These are phyloP conservation scores for Andrena marginata DNA, from an alignment of 2,888 invertebrate species.

Conservation along the genomic window DNA sequence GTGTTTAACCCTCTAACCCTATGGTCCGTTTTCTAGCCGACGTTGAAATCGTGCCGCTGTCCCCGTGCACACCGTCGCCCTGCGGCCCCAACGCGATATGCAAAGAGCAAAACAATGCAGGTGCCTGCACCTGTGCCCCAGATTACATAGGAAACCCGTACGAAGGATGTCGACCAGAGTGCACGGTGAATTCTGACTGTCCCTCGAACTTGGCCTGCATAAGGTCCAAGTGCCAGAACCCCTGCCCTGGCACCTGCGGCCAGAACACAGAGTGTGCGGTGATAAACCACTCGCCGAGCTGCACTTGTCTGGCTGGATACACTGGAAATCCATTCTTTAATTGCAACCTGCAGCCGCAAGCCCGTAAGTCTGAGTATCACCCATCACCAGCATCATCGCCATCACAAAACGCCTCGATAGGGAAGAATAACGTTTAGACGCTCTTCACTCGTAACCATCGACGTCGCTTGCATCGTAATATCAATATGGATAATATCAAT, in stretches of 20 bases:
- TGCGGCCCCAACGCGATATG: slow-evolving; percentile 93
- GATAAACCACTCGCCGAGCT: slow-evolving; percentile 92
- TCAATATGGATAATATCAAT: neutral
- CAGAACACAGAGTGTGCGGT: slow-evolving; percentile 90
- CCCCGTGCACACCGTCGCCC: slow-evolving; percentile 90
- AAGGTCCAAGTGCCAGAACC: slow-evolving; percentile 85
- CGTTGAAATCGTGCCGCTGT: slow-evolving; percentile 64
- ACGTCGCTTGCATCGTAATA: slow-evolving; percentile 28
- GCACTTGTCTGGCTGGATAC: slow-evolving; percentile 88
- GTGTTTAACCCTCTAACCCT: slow-evolving; percentile 3
- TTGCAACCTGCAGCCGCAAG: slow-evolving; percentile 85
- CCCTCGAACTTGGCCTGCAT: slow-evolving; percentile 85
- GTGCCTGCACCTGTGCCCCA: slow-evolving; percentile 91
- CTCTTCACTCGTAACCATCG: slow-evolving; percentile 32
- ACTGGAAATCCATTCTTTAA: slow-evolving; percentile 90
- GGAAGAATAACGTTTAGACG: slow-evolving; percentile 82
- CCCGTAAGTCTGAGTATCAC: slow-evolving; percentile 74
- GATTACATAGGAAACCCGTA: slow-evolving; percentile 91
- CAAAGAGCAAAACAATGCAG: slow-evolving; percentile 89
- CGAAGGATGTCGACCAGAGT: slow-evolving; percentile 85
- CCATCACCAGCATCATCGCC: slow-evolving; percentile 10
- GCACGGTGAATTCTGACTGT: slow-evolving; percentile 85
- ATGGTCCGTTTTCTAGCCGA: slow-evolving; percentile 83
- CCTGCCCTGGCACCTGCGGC: slow-evolving; percentile 86
- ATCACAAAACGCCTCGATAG: slow-evolving; percentile 21